phyloP scores from a whole-genome alignment of 2,888 invertebrate species.

The Euphydryas editha region DNA sequence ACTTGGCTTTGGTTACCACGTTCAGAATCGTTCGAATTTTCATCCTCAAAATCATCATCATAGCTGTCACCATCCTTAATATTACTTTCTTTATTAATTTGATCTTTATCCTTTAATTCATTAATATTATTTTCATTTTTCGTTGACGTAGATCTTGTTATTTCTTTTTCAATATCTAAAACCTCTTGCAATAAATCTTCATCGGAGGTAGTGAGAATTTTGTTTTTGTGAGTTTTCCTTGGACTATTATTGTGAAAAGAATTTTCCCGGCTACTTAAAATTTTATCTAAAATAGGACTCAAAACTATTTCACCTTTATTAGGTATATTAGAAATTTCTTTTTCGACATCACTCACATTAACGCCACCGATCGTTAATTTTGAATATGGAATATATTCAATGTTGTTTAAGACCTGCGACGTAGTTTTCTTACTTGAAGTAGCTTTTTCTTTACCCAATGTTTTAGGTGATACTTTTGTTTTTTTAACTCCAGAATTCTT shows the following conservation, averaged over 20 bases:
- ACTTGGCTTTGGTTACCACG: constrained; percentile 42
- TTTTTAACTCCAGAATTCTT: constrained; percentile 49
- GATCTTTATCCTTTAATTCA: constrained; percentile 39
- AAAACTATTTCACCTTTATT: constrained; percentile 63
- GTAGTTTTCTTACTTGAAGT: constrained; percentile 21
- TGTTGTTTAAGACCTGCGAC: constrained; percentile 51
- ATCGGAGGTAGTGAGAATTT: constrained; percentile 71
- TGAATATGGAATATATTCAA: constrained; percentile 77
- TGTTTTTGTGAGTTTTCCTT: constrained; percentile 47
- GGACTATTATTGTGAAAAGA: constrained; percentile 60
- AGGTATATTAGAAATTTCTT: constrained; percentile 64
- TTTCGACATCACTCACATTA: constrained; percentile 71
- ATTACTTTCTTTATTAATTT: constrained; percentile 47
- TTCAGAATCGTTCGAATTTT: constrained; percentile 60
- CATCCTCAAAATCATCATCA: constrained; percentile 77
- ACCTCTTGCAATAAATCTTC: constrained; percentile 77
- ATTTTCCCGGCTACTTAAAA: constrained; percentile 69
- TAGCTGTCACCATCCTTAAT: constrained; percentile 62
- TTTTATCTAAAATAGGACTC: constrained; percentile 71
- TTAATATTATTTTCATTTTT: constrained; percentile 47
- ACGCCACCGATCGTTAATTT: constrained; percentile 76
- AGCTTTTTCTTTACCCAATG: constrained; percentile 20
- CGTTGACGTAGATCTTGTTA: constrained; percentile 63
- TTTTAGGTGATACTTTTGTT: constrained; percentile 46
- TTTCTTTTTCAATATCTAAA: constrained; percentile 66